Evolutionary conservation across 2,888 invertebrate species (phyloP).

Genomic region (Microdon myrmicae): DNA sequence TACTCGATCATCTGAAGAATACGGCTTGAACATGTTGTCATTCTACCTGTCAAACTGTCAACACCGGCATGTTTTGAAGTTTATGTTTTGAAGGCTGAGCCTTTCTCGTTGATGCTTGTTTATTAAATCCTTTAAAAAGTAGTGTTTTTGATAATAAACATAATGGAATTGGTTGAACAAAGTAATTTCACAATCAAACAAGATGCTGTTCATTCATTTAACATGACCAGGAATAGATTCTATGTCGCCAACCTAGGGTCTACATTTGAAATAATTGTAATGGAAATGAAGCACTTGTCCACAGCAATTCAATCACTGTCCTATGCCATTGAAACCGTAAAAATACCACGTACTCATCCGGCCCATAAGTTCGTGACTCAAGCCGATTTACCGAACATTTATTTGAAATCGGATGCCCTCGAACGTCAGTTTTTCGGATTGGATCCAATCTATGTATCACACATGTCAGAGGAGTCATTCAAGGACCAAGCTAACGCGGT

Average conservation of each 20-base stretch:
- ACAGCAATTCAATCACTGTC: constrained; percentile 53
- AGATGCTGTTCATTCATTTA: constrained; percentile 56
- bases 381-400: constrained; percentile 55
- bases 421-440: constrained; percentile 59
- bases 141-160: background rate
- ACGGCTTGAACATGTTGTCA: no score
- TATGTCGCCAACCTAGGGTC: constrained; percentile 56
- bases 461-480: constrained; percentile 54
- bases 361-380: constrained; percentile 53
- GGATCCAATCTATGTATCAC: constrained; percentile 58
- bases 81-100: constrained; percentile 51
- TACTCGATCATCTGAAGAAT: no score
- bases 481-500: constrained; percentile 46
- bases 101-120: no score
- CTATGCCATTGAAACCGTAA: constrained; percentile 51
- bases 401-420: constrained; percentile 52
- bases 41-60: no score
- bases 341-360: constrained; percentile 44
- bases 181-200: constrained; percentile 54
- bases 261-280: constrained; percentile 52
- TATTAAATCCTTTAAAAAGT: background rate
- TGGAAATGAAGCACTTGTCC: constrained; percentile 55
- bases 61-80: constrained; percentile 19
- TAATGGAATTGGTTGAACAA: constrained; percentile 54
- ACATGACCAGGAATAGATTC: constrained; percentile 45